Conservation (phyloP, 2,797 vertebrate species). For the Alectoris magna region DNA sequence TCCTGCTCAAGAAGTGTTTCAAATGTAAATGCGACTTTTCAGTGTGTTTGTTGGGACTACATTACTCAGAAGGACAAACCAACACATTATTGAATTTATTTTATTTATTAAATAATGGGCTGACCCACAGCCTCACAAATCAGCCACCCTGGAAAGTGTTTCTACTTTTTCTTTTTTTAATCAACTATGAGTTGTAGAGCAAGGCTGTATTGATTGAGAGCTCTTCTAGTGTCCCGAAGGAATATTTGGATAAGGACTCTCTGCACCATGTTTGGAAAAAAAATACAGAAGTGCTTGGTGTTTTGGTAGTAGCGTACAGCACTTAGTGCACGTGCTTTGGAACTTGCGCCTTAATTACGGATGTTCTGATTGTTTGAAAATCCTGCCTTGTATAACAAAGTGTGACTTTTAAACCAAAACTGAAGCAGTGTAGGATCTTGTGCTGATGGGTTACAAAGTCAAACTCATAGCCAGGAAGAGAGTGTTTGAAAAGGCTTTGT, state of each 20-base stretch:
- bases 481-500: background rate
- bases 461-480: background rate
- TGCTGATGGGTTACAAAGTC: background rate
- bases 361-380: background rate
- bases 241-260: background rate
- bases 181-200: background rate
- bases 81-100: background rate
- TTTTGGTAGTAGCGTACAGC: background rate
- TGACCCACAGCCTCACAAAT: background rate
- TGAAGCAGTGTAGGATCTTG: background rate
- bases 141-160: background rate
- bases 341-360: background rate
- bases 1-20: conserved; percentile 38
- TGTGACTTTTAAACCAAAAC: background rate
- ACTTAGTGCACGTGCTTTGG: background rate
- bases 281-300: background rate
- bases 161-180: background rate
- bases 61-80: background rate
- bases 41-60: conserved; percentile 1
- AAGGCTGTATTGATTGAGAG: background rate
- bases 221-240: background rate
- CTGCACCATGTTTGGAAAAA: too few species aligned
- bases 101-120: background rate
- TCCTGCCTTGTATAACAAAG: background rate
- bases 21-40: conserved; percentile 29